Conservation (phyloP, 1,140 invertebrate genomes). For the Hermetia illucens region DNA sequence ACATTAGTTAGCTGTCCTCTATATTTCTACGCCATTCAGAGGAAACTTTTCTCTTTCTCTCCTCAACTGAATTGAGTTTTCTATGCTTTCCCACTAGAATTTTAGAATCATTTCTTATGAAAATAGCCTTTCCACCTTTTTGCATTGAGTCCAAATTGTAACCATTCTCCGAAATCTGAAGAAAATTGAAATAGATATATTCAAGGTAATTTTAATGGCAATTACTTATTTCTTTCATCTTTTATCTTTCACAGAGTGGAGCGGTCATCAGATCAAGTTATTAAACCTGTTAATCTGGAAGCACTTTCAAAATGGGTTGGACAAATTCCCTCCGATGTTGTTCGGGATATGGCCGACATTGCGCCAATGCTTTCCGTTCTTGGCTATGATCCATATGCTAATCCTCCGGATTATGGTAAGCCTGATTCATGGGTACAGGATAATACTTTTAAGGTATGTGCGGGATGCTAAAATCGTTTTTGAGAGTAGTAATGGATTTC, state of each 20-base stretch:
- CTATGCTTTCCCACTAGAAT: too few species aligned
- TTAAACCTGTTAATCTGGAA: slow-evolving; percentile 94
- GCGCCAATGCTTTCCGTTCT: slow-evolving; percentile 85
- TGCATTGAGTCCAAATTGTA: too few species aligned
- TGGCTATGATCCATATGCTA: slow-evolving; percentile 87
- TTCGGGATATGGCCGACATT: slow-evolving; percentile 76
- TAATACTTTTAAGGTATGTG: slow-evolving; percentile 48
- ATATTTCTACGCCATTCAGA: too few species aligned
- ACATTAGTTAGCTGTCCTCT: too few species aligned
- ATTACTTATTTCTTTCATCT: slow-evolving; percentile 5
- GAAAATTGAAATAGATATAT: not conserved
- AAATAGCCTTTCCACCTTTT: too few species aligned
- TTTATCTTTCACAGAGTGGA: slow-evolving; percentile 64
- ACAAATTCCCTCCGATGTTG: slow-evolving; percentile 78
- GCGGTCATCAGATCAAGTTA: slow-evolving; percentile 95
- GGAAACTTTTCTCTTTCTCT: too few species aligned
- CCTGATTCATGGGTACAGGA: slow-evolving; percentile 72
- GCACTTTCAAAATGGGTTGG: slow-evolving; percentile 95
- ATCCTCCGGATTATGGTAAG: slow-evolving; percentile 84
- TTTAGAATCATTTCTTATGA: too few species aligned
- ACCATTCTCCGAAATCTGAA: too few species aligned
- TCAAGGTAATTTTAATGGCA: slow-evolving; percentile 7
- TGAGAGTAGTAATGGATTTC: too few species aligned
- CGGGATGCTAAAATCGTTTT: not conserved
- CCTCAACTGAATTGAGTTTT: too few species aligned